A percentile compares a stretch with the other conserved stretches of the same genome.
These are phyloP conservation scores for Gila orcuttii DNA, from an alignment of 2,113 vertebrate genomes.

Conservation along the genomic window DNA sequence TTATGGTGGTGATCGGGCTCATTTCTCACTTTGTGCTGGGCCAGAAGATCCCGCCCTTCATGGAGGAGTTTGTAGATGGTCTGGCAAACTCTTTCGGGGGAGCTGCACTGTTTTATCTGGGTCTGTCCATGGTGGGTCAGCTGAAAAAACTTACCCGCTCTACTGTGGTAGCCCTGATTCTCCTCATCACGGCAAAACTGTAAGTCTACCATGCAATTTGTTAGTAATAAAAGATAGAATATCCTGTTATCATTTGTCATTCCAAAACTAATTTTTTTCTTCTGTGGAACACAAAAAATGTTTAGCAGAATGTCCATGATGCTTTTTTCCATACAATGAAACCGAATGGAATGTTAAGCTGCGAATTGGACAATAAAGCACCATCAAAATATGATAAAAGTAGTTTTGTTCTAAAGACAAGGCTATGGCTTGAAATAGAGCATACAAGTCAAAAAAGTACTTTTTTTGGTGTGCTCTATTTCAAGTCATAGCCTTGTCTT, in stretches of 20 bases:
- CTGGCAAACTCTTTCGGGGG: conserved; percentile 95
- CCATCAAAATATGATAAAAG: too few species aligned
- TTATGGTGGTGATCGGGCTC: conserved; percentile 94
- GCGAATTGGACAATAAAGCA: too few species aligned
- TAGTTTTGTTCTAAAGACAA: too few species aligned
- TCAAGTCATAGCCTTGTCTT: too few species aligned
- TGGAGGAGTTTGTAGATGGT: conserved; percentile 92
- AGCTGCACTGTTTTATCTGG: conserved; percentile 95
- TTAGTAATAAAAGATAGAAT: neutral
- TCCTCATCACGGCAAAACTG: conserved; percentile 97
- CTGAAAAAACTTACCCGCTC: conserved; percentile 87
- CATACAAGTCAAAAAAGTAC: too few species aligned
- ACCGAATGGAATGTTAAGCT: too few species aligned
- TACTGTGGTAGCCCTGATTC: conserved; percentile 88
- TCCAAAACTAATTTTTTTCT: neutral
- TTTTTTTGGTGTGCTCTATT: too few species aligned
- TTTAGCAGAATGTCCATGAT: neutral
- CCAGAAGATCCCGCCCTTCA: conserved; percentile 86
- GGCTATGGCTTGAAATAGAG: too few species aligned
- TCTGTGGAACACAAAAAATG: neutral
- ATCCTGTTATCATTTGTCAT: neutral
- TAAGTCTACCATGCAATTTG: conserved; percentile 74
- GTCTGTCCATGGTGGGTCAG: conserved; percentile 96
- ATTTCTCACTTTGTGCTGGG: conserved; percentile 88
- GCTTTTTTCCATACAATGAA: neutral